Base-by-base conservation (phyloP, 2,797 vertebrate genomes). In the Leucoraja ocellata region DNA sequence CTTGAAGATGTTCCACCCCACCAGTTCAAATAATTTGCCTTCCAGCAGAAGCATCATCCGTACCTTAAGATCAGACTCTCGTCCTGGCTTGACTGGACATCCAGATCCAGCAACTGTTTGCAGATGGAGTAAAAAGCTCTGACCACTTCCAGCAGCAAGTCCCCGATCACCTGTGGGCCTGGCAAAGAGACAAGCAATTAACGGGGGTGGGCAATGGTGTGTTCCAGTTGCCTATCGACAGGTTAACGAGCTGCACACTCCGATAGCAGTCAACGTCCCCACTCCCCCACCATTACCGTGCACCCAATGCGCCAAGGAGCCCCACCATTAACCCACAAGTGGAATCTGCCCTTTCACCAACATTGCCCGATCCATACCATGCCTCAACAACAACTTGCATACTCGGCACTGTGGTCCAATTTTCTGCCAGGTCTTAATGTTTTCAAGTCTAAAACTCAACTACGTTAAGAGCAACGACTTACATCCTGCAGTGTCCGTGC, bases 91-190 rank as follows among this genome's bases (percentile, higher is more conserved):
- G 97, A 97, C 95, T 96, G 96, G 93, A 95, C 95, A 46, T 98
- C 97, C 73, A 97, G 95, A 32, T 97, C 97, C 0, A 99, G 95
- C 14, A 97, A 96, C 93, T 98, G 97, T 93, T 94, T 96, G 95
- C 98, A 99, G 95, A 98, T 98, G 71, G 96, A 96, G 95, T 98
- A 97, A 94, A 99, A 99, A 16, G 98, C 98, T 94, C 98, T 96
- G 81, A 99, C 96, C 94, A 98, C 97, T 96, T 99, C 98, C 11
- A 99, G 94, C 95, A 99, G 96, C 94, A 99, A 95, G 90, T 96
- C 97, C 93, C 96, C 98, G 94, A 98, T 95, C 91, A 99, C 96
- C 58, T 96, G 96, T 0, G 98, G 98, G 54, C 99, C 99, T 99
- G 95, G 28, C 95, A 94, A 73, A 10, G 74, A 93, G 94, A 74